A percentile compares a stretch with the other conserved stretches of the same genome.
Conservation (phyloP, 2,113 vertebrate species). For the Pelmatolapia mariae region DNA sequence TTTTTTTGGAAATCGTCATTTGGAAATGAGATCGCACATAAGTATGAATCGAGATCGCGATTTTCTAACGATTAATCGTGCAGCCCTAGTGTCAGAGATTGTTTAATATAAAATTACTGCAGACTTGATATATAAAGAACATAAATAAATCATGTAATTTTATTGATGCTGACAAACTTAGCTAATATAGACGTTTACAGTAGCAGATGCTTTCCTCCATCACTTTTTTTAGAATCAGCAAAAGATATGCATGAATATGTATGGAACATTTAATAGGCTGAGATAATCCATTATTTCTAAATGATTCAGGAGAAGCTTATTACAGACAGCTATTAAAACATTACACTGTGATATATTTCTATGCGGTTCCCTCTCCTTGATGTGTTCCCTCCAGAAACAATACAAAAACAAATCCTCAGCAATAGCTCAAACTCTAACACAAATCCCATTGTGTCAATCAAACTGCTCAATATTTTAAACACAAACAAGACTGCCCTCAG, state of each 20-base stretch:
- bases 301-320: conserved; percentile 13
- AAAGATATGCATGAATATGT: not conserved
- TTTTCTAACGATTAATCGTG: too few relatives aligned
- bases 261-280: conserved; percentile 11
- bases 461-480: conserved; percentile 26
- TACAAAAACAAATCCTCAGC: not conserved
- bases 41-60: too few relatives aligned
- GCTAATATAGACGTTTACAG: not conserved
- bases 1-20: too few relatives aligned
- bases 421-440: not conserved
- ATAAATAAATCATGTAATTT: not conserved
- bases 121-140: not conserved
- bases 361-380: not conserved
- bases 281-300: conserved; percentile 28
- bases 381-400: not conserved
- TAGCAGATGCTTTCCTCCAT: not conserved
- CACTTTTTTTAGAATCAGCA: not conserved
- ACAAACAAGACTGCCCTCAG: not conserved
- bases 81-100: not conserved
- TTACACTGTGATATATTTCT: not conserved
- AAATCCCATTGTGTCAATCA: not conserved
- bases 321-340: conserved; percentile 27
- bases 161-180: not conserved
- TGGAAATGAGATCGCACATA: too few relatives aligned
- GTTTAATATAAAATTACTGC: not conserved